Percentiles rank a stretch among this genome's conserved stretches.
phyloP scores from a whole-genome alignment of 2,113 vertebrate genomes.

The Pedionomus torquatus region DNA sequence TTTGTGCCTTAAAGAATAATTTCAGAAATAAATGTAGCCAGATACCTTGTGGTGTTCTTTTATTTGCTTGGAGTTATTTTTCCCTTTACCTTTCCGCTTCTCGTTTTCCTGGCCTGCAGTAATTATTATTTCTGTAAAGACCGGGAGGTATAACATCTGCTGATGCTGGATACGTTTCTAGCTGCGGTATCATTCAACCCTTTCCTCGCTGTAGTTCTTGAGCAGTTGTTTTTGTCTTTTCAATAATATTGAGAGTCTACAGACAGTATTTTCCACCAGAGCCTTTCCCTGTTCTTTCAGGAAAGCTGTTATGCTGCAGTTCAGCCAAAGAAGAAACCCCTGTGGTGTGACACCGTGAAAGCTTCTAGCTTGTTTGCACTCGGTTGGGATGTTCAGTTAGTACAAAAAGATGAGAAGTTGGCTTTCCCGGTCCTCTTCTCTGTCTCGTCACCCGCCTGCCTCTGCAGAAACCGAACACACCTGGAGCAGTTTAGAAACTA shows the following conservation, averaged over 20 bases:
- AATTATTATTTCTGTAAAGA: neutral
- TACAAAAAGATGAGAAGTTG: neutral
- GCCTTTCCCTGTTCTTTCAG: conserved; percentile 7
- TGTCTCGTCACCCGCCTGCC: neutral
- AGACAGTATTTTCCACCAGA: conserved; percentile 24
- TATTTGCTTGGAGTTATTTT: conserved; percentile 42
- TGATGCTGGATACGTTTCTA: neutral
- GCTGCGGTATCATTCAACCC: neutral
- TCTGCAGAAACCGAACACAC: neutral
- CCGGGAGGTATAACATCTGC: neutral
- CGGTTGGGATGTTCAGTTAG: neutral
- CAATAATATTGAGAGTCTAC: neutral
- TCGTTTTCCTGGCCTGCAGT: conserved; percentile 22
- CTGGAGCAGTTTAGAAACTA: neutral
- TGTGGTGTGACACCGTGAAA: neutral
- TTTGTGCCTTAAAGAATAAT: conserved; percentile 81
- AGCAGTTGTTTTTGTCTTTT: neutral
- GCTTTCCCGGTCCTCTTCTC: neutral
- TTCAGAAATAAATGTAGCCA: conserved; percentile 71
- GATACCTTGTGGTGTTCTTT: conserved; percentile 50
- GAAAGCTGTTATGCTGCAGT: neutral
- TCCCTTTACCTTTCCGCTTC: neutral
- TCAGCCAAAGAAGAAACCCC: conserved; percentile 49
- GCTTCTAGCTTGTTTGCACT: neutral
- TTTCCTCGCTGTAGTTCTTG: neutral